phyloP scores from a whole-genome alignment of 2,797 vertebrate genomes.

The Lithobates pipiens region DNA sequence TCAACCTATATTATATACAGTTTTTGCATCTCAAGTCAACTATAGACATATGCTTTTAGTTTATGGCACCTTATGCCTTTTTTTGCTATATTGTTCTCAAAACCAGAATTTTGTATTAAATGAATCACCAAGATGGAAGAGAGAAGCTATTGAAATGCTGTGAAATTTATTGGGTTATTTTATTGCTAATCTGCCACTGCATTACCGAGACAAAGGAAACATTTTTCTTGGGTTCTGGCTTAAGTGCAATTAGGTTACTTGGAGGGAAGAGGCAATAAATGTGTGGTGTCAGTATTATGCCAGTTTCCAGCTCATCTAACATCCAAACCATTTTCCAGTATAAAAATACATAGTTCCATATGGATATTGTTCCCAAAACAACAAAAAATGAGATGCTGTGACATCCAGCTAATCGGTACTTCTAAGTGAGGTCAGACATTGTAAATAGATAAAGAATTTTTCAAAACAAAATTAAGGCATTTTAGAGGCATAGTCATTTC shows the following conservation, averaged over 20 bases:
- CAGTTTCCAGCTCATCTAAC: slow-evolving; percentile 53
- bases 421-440: slow-evolving; percentile 7
- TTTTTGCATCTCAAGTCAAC: slow-evolving; percentile 1
- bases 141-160: slow-evolving; percentile 35
- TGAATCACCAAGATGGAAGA: slow-evolving; percentile 46
- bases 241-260: slow-evolving; percentile 28
- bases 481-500: background rate
- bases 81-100: slow-evolving; percentile 15
- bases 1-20: background rate
- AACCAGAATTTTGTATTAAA: slow-evolving; percentile 50
- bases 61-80: slow-evolving; percentile 20
- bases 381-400: slow-evolving; percentile 32
- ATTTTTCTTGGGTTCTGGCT: slow-evolving; percentile 54
- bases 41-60: slow-evolving; percentile 34
- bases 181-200: slow-evolving; percentile 54
- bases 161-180: slow-evolving; percentile 55
- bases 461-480: background rate
- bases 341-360: slow-evolving; percentile 28
- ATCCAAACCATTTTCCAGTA: slow-evolving; percentile 54
- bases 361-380: slow-evolving; percentile 27
- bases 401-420: slow-evolving; percentile 24
- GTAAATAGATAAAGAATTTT: slow-evolving; percentile 3
- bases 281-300: slow-evolving; percentile 44
- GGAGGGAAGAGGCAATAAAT: slow-evolving; percentile 42
- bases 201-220: slow-evolving; percentile 56